Conservation (phyloP, 2,797 vertebrate species). For the Sebastes vulpes region DNA sequence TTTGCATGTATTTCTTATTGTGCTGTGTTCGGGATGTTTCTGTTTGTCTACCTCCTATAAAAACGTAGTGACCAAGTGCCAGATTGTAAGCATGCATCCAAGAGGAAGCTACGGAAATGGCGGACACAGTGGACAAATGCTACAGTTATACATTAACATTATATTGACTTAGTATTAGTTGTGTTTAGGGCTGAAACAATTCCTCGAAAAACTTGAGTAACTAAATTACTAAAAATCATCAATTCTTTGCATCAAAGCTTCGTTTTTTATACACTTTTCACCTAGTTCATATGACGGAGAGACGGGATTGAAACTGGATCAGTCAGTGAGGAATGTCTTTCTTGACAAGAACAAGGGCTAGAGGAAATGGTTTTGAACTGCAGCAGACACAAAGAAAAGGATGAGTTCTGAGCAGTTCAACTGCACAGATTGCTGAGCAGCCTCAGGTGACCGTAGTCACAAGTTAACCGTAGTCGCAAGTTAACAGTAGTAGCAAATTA, state of each 20-base stretch:
- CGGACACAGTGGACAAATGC: too few species aligned
- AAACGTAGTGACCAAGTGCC: neutral
- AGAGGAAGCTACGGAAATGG: too few species aligned
- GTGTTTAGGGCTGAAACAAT: too few species aligned
- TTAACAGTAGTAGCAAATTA: neutral
- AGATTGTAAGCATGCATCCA: neutral
- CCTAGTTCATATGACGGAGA: neutral
- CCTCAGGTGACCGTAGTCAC: slow-evolving; percentile 8
- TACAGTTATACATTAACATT: too few species aligned
- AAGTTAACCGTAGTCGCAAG: slow-evolving; percentile 1
- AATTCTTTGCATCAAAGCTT: too few species aligned
- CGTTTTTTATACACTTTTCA: neutral
- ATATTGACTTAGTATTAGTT: too few species aligned
- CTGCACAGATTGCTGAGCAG: neutral
- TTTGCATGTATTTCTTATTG: neutral
- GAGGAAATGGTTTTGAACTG: slow-evolving; percentile 30
- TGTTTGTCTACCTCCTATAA: neutral
- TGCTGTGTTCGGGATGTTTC: neutral
- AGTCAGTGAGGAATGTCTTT: neutral
- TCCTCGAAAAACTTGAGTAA: too few species aligned
- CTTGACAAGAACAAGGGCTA: slow-evolving; percentile 2
- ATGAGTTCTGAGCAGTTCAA: neutral
- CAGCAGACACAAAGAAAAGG: slow-evolving; percentile 13
- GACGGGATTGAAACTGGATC: slow-evolving; percentile 10
- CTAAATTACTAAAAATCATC: too few species aligned